Conservation (phyloP, 2,113 vertebrate genomes). For the Neodontobutis hainanensis region DNA sequence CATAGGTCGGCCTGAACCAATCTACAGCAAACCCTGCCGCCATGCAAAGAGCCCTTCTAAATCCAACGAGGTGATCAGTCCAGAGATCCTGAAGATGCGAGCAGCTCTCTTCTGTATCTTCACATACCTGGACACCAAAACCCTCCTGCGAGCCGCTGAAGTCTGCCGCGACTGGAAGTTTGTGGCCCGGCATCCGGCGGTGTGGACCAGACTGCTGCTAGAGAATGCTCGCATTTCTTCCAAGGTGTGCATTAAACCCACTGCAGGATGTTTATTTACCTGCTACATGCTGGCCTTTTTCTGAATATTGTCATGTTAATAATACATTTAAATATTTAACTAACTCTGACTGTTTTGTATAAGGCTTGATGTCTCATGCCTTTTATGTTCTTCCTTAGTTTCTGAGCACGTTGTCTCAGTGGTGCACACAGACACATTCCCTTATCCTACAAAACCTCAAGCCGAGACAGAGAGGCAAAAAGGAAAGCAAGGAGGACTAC, state of each 20-base stretch:
- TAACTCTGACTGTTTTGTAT: too few relatives aligned
- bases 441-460: constrained; percentile 98
- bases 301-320: too few relatives aligned
- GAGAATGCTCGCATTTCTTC: constrained; percentile 95
- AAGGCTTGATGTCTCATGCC: neutral
- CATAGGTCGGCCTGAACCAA: constrained; percentile 73
- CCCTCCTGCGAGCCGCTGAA: constrained; percentile 88
- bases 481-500: constrained; percentile 98
- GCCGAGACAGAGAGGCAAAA: constrained; percentile 94
- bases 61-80: constrained; percentile 95
- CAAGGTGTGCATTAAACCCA: constrained; percentile 71
- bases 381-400: constrained; percentile 77
- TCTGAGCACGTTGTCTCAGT: constrained; percentile 92
- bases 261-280: neutral
- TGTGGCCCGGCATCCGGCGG: constrained; percentile 93
- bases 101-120: constrained; percentile 98
- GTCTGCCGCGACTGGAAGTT: constrained; percentile 97
- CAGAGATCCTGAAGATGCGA: constrained; percentile 96
- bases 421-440: constrained; percentile 99
- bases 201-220: constrained; percentile 95
- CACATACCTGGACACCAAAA: constrained; percentile 96
- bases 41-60: constrained; percentile 88
- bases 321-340: too few relatives aligned
- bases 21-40: constrained; percentile 75
- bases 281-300: neutral